A percentile compares a stretch with the other conserved stretches of the same genome.
Conservation (phyloP, 2,113 vertebrate species). For the Coptodon rendalli region DNA sequence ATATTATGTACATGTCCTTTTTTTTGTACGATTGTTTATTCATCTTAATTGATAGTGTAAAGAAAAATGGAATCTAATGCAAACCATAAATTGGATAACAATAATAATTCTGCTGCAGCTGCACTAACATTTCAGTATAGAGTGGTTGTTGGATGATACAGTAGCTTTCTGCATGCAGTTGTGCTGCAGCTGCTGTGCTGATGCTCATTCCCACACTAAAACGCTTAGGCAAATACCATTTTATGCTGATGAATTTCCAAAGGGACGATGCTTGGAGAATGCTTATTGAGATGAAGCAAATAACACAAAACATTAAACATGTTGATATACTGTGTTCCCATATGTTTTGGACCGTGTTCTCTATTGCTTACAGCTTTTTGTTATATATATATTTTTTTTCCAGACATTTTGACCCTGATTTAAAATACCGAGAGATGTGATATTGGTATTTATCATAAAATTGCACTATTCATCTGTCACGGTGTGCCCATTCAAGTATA, state of each 20-base stretch:
- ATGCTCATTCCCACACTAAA: not conserved
- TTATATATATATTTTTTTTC: not conserved
- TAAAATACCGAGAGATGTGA: conserved; percentile 44
- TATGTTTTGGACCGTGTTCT: not conserved
- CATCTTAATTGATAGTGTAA: conserved; percentile 32
- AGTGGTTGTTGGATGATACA: not conserved
- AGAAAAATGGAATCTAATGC: not conserved
- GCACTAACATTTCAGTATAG: not conserved
- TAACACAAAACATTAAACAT: conserved; percentile 10
- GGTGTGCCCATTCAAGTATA: not conserved
- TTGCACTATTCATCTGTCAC: conserved; percentile 53
- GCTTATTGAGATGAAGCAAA: not conserved
- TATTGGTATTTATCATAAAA: conserved; percentile 64
- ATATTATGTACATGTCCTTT: conserved; percentile 46
- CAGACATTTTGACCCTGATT: conserved; percentile 33
- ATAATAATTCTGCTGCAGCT: not conserved
- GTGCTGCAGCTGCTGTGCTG: conserved; percentile 9
- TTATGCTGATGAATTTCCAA: conserved; percentile 27
- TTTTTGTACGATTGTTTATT: conserved; percentile 50
- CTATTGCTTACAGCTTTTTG: conserved; percentile 1
- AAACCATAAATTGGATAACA: not conserved
- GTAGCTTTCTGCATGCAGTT: conserved; percentile 14
- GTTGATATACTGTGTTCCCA: conserved; percentile 16
- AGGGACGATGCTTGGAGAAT: conserved; percentile 33
- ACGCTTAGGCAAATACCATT: not conserved